These are phyloP conservation scores for Mesorhabditis sp. DNA, from an alignment of 2,888 invertebrate genomes.

Conservation along the genomic window DNA sequence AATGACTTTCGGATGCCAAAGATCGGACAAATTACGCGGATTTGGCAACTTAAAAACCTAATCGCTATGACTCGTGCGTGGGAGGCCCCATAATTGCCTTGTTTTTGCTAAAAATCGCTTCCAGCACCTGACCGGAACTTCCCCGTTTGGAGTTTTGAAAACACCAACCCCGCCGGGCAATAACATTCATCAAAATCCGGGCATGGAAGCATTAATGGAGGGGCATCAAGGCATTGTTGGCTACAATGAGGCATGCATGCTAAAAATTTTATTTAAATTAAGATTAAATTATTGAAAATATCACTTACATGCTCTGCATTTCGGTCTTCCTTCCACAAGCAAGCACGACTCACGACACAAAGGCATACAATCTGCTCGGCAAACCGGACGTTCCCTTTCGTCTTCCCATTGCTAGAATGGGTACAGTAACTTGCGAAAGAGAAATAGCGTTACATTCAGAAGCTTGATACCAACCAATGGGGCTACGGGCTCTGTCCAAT, in stretches of 20 bases:
- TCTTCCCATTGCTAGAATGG: constrained; percentile 2
- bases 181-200: constrained; percentile 22
- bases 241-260: constrained; percentile 28
- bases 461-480: not conserved
- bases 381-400: not conserved
- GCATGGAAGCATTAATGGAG: constrained; percentile 27
- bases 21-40: too few relatives aligned
- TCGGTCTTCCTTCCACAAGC: not conserved
- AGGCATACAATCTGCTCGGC: not conserved
- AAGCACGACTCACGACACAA: not conserved
- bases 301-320: not conserved
- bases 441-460: not conserved
- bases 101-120: too few relatives aligned
- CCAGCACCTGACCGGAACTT: too few relatives aligned
- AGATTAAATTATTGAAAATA: not conserved
- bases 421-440: not conserved
- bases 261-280: constrained; percentile 10
- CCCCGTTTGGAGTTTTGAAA: too few relatives aligned
- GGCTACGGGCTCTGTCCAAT: not conserved
- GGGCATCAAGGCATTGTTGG: constrained; percentile 22
- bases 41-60: too few relatives aligned
- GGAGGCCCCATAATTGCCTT: not conserved
- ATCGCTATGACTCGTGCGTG: not conserved
- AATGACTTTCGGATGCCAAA: not conserved
- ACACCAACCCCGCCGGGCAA: constrained; percentile 25